Conservation (phyloP, 37 sponge, comb jelly and placozoan species). For the Ianthella basta region DNA sequence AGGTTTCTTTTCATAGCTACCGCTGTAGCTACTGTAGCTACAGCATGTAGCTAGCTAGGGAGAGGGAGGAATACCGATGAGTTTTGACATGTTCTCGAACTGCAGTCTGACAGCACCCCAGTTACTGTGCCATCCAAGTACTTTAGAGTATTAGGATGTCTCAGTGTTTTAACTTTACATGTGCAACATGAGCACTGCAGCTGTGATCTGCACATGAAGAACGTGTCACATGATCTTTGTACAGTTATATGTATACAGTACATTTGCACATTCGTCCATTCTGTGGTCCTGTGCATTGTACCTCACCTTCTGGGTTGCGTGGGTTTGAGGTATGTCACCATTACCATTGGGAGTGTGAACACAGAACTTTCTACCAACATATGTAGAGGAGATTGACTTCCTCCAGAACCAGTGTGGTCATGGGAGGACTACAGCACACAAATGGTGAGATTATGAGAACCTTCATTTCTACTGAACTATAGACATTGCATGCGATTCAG, state of each 20-base stretch:
- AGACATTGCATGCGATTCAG: too few relatives aligned
- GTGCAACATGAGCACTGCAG: too few relatives aligned
- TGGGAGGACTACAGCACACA: constrained; percentile 33
- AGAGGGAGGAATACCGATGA: not conserved
- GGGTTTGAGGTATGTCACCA: constrained; percentile 73
- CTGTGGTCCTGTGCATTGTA: constrained; percentile 87
- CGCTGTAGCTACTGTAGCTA: too few relatives aligned
- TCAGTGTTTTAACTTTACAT: too few relatives aligned
- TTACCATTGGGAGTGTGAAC: constrained; percentile 23
- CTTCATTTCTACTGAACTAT: not conserved
- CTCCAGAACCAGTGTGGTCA: constrained; percentile 80
- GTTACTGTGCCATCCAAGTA: constrained; percentile 71
- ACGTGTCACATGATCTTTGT: too few relatives aligned
- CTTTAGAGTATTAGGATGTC: constrained; percentile 64
- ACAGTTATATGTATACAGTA: constrained; percentile 71
- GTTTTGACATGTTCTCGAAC: not conserved
- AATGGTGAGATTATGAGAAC: not conserved
- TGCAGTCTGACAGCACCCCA: constrained; percentile 49
- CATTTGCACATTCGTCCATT: constrained; percentile 66
- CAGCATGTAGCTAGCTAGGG: too few relatives aligned
- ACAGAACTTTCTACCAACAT: not conserved
- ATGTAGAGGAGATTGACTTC: constrained; percentile 74
- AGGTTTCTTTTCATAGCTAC: too few relatives aligned
- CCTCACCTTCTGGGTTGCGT: too few relatives aligned
- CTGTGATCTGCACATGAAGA: too few relatives aligned